Evolutionary conservation across 2,797 vertebrate species (phyloP).

Genomic region (Spondyliosoma cantharus): DNA sequence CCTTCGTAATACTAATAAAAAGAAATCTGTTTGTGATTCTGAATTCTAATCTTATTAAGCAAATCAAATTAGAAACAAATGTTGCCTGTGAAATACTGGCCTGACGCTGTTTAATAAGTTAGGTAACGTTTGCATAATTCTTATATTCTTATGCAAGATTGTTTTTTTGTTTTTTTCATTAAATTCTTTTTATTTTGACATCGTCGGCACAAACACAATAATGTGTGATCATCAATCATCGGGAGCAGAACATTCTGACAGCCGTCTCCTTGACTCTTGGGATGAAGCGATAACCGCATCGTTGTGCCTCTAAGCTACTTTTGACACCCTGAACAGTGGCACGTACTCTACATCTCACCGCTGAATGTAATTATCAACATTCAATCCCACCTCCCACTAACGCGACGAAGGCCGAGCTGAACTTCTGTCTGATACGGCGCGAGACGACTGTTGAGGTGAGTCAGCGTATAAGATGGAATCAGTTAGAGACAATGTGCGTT

Average conservation of each 20-base stretch:
- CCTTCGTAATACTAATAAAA: not conserved
- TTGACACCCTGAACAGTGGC: not conserved
- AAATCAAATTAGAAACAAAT: not conserved
- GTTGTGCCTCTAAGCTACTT: constrained; percentile 18
- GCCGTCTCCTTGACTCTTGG: not conserved
- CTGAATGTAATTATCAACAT: constrained; percentile 3
- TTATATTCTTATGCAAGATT: not conserved
- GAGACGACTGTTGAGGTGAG: not conserved
- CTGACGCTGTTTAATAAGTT: too few relatives aligned
- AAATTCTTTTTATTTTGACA: too few relatives aligned
- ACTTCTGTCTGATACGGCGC: constrained; percentile 3
- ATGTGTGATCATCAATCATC: not conserved
- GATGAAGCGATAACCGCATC: not conserved
- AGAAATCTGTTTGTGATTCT: not conserved
- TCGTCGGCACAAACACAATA: not conserved
- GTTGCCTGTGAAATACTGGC: not conserved
- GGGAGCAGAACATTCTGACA: constrained; percentile 5
- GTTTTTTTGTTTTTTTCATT: too few relatives aligned
- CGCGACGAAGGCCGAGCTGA: constrained; percentile 1
- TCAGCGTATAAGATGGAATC: not conserved
- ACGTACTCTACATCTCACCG: not conserved
- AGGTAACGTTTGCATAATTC: not conserved
- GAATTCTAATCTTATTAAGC: not conserved
- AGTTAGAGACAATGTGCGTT: constrained; percentile 1
- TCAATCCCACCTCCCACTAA: not conserved